Percentiles rank a stretch among this genome's conserved stretches.
Evolutionary conservation across 2,113 vertebrate species (phyloP).

Genomic region (Corythornis madagascariensis): DNA sequence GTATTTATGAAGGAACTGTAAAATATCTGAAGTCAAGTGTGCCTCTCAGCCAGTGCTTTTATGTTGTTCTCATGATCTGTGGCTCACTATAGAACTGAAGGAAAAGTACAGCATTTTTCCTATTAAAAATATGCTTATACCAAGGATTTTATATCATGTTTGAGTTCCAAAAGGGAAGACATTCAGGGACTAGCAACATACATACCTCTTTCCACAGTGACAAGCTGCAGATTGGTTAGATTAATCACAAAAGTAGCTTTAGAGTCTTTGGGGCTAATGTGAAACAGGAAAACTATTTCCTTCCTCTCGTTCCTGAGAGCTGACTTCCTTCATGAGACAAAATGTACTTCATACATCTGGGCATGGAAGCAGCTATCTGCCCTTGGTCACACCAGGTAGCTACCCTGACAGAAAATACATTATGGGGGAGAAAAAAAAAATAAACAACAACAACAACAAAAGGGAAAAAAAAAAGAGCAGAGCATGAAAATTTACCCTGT

Average conservation of each 20-base stretch:
- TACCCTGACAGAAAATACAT: background rate
- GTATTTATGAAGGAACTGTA: background rate
- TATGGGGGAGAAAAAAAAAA: background rate
- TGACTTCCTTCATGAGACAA: background rate
- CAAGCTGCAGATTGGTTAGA: background rate
- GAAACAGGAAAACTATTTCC: slow-evolving; percentile 62
- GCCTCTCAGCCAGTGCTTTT: background rate
- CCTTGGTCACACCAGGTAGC: background rate
- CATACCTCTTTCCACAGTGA: background rate
- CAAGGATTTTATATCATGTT: background rate
- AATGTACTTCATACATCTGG: background rate
- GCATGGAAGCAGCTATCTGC: background rate
- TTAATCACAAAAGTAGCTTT: background rate
- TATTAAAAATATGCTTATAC: background rate
- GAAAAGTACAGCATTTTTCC: background rate
- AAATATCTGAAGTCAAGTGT: background rate
- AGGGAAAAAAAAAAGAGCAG: rapidly evolving
- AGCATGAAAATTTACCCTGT: background rate
- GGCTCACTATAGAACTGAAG: background rate
- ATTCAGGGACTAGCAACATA: background rate
- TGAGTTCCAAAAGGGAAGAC: background rate
- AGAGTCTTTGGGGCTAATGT: background rate
- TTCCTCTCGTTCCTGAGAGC: slow-evolving; percentile 24
- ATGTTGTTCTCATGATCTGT: background rate
- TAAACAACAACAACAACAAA: no score